These are phyloP conservation scores for Silurus asotus DNA, from an alignment of 2,113 vertebrate species.

Conservation along the genomic window DNA sequence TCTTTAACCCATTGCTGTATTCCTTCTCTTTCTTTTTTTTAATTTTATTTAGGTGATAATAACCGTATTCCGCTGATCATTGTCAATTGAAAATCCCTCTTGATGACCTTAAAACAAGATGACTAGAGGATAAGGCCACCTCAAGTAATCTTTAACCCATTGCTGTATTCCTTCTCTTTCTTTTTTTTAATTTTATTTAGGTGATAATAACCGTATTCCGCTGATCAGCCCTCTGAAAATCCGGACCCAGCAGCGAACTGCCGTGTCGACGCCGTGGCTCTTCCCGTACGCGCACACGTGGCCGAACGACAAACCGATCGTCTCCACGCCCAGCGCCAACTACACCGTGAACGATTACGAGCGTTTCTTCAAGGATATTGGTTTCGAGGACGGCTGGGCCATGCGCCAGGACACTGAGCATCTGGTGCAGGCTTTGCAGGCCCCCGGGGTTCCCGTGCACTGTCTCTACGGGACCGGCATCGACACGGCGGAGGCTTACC, in stretches of 20 bases:
- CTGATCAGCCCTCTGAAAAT: conserved; percentile 92
- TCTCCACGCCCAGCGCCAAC: conserved; percentile 83
- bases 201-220: conserved; percentile 92
- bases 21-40: too few relatives aligned
- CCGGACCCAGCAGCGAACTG: conserved; percentile 88
- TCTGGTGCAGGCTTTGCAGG: conserved; percentile 72
- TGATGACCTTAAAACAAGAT: too few relatives aligned
- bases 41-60: too few relatives aligned
- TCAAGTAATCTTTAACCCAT: too few relatives aligned
- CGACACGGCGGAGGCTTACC: conserved; percentile 78
- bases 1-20: too few relatives aligned
- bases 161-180: too few relatives aligned
- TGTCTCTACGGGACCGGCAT: conserved; percentile 88
- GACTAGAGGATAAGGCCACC: too few relatives aligned
- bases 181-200: too few relatives aligned
- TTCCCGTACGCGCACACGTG: conserved; percentile 88
- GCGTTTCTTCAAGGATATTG: conserved; percentile 84
- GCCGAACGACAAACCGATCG: conserved; percentile 81
- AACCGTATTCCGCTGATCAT: too few relatives aligned
- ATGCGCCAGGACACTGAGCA: conserved; percentile 88
- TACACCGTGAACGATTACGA: conserved; percentile 87
- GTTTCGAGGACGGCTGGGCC: conserved; percentile 86
- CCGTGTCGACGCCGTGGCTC: conserved; percentile 90
- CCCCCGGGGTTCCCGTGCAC: conserved; percentile 84
- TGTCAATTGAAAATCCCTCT: too few relatives aligned